Base-by-base conservation (phyloP, 2,888 invertebrate species). In the Andrena dorsata region DNA sequence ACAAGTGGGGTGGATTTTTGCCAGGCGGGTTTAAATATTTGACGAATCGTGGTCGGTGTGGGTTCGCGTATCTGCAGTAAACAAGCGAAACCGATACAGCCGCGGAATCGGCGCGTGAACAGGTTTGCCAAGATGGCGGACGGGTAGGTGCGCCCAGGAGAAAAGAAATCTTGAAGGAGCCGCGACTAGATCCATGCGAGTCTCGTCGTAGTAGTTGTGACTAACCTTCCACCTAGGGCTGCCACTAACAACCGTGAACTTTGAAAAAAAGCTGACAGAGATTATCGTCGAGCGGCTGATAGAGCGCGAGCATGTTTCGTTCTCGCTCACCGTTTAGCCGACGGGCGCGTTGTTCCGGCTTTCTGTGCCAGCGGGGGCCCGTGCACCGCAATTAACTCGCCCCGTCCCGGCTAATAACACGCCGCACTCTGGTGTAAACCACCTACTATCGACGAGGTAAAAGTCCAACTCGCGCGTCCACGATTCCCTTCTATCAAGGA, bases 241-340 rank as follows among this genome's bases (percentile, higher is more conserved):
- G 79, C 66, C 78, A 49, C 65, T 61, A 58, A 80, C 70, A 87
- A 83, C 88, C 89, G 74, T 89, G 88, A 89, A 88, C 89, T 88
- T 89, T 88, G 79, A 80, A 82, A 86, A 86, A 85, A 78, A 85
- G 83, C 83, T 79, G 85, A 64, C 10, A 76, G 71, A 84, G 85
- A 89, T 88, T 81, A 86, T 88, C 89, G 56, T 65, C 10, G 10
- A 35, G 61, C 51, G 76, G 60, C n/a, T 72, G 89, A 89, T 87
- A 89, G 85, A 56, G 30, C 35, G 53, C 56, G 56, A 10, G 26
- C 13, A 26, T 20, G 20, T 23, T 26, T 20, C 56, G 10, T 56
- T 26, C 26, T 10, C 23, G 23, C 10, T 56, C 23, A 8, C 8
- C 26, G 26, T 26, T 10, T 13, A 13, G 41, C 41, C 56, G 56